Conservation (phyloP, 2,797 vertebrate genomes). For the Enteromius treurensis region DNA sequence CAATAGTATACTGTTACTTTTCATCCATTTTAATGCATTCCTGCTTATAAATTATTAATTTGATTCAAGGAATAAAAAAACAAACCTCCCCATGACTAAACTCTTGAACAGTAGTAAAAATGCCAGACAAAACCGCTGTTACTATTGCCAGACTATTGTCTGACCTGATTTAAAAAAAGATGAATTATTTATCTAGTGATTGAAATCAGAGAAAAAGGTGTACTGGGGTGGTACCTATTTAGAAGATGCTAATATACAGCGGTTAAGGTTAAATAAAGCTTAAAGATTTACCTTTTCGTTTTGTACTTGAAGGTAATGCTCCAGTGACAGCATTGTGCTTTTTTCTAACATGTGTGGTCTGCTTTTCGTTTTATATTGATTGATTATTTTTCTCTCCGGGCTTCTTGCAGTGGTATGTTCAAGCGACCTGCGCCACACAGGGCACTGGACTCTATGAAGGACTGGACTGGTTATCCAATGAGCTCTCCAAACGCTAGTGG, state of each 20-base stretch:
- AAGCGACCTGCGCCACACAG: slow-evolving; percentile 86
- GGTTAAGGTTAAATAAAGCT: not conserved
- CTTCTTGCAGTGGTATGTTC: slow-evolving; percentile 83
- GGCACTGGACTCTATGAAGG: slow-evolving; percentile 88
- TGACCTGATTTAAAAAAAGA: not conserved
- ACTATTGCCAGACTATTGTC: not conserved
- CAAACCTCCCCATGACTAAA: not conserved
- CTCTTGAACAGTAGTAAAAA: not conserved
- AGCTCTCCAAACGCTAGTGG: slow-evolving; percentile 55
- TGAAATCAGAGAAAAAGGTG: not conserved
- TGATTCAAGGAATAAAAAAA: not conserved
- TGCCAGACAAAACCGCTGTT: not conserved
- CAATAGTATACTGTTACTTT: not conserved
- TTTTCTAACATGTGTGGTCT: not conserved
- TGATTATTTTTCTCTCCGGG: not conserved
- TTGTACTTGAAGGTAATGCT: not conserved
- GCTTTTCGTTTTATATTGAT: not conserved
- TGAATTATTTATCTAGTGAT: not conserved
- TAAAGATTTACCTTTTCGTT: not conserved
- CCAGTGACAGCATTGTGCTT: not conserved
- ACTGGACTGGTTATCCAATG: slow-evolving; percentile 87
- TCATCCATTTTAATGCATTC: not conserved
- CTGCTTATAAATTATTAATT: not conserved
- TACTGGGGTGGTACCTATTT: not conserved
- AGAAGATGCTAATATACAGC: not conserved